Evolutionary conservation across 2,797 vertebrate species (phyloP).

Genomic region (Harpagifer antarcticus): DNA sequence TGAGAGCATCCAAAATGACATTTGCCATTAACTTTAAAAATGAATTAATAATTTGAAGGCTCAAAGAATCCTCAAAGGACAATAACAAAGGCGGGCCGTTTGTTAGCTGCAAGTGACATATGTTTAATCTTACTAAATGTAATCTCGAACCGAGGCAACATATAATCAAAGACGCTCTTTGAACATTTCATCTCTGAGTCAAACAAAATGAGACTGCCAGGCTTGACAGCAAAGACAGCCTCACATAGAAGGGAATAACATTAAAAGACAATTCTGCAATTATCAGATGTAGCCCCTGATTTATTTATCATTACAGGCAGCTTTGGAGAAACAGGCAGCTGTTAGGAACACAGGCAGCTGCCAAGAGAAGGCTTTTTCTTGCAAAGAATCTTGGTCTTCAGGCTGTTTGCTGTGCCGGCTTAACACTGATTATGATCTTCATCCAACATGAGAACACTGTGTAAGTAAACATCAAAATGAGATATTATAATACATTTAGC

Average conservation of each 20-base stretch:
- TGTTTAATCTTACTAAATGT: constrained; percentile 82
- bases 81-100: constrained; percentile 75
- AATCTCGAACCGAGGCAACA: constrained; percentile 75
- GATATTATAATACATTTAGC: constrained; percentile 46
- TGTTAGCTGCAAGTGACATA: constrained; percentile 79
- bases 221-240: constrained; percentile 77
- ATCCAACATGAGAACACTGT: constrained; percentile 41
- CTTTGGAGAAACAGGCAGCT: constrained; percentile 63
- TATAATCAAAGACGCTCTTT: constrained; percentile 82
- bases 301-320: constrained; percentile 80
- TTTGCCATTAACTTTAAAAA: constrained; percentile 80
- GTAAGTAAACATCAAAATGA: constrained; percentile 40
- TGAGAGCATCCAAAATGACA: constrained; percentile 77
- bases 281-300: constrained; percentile 77
- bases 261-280: constrained; percentile 83
- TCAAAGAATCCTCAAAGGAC: constrained; percentile 80
- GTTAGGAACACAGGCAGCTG: constrained; percentile 54
- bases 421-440: constrained; percentile 53
- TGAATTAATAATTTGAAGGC: constrained; percentile 74
- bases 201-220: constrained; percentile 79
- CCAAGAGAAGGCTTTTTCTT: constrained; percentile 46
- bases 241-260: constrained; percentile 81
- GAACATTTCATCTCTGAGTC: constrained; percentile 80
- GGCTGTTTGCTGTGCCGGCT: constrained; percentile 66
- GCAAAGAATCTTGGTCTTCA: constrained; percentile 44